phyloP scores from a whole-genome alignment of 2,888 invertebrate species.

The Xylophagus ater region DNA sequence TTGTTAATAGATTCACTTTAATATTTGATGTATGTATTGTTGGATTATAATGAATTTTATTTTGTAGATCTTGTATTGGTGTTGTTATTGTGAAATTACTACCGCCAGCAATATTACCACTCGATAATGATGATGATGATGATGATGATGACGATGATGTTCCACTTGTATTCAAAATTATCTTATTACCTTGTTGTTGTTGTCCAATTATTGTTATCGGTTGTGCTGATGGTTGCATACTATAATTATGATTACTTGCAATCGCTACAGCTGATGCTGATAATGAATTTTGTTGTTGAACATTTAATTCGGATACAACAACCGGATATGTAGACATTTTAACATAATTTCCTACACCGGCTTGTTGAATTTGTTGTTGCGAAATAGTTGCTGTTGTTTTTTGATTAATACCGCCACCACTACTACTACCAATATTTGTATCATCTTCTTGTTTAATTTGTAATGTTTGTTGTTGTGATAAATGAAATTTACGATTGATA shows the following conservation, averaged over 20 bases:
- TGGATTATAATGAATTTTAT: conserved; percentile 35
- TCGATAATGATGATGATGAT: conserved; percentile 19
- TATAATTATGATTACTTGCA: conserved; percentile 36
- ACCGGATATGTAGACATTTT: conserved; percentile 35
- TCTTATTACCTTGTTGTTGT: conserved; percentile 32
- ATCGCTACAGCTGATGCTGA: conserved; percentile 30
- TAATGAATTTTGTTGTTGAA: conserved; percentile 23
- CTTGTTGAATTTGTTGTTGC: conserved; percentile 24
- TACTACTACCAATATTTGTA: conserved; percentile 8
- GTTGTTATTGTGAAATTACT: conserved; percentile 33
- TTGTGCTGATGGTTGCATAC: conserved; percentile 35
- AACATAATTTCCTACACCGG: conserved; percentile 30
- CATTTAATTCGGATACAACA: conserved; percentile 32
- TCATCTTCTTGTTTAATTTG: conserved; percentile 27
- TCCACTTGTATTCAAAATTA: conserved; percentile 33
- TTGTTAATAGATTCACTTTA: conserved; percentile 36
- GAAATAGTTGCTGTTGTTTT: conserved; percentile 13
- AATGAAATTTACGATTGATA: conserved; percentile 29
- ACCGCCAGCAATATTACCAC: conserved; percentile 16
- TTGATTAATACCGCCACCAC: not conserved
- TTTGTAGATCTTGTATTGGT: conserved; percentile 27
- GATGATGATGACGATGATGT: conserved; percentile 2
- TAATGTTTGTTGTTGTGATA: conserved; percentile 26
- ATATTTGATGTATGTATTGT: conserved; percentile 34
- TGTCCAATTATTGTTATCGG: conserved; percentile 32